Evolutionary conservation across 1,140 invertebrate species (phyloP).

Genomic region (Lasioglossum albipes): DNA sequence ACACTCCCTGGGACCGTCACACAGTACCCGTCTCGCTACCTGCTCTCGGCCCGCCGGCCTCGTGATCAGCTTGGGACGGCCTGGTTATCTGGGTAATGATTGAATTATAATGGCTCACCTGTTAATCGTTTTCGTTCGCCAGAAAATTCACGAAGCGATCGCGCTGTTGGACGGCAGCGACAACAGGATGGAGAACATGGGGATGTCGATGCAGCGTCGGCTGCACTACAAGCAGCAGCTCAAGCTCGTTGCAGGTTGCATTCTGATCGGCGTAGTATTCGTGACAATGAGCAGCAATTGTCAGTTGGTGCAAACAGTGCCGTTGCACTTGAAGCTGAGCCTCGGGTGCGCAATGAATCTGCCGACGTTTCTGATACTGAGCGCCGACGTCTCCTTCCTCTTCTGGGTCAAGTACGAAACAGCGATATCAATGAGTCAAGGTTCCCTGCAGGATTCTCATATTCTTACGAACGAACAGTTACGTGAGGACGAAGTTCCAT

Average conservation of each 20-base stretch:
- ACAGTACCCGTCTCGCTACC: no score
- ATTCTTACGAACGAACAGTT: conserved; percentile 18
- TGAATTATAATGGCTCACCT: no score
- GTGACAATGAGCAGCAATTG: not conserved
- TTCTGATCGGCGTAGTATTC: not conserved
- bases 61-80: no score
- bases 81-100: no score
- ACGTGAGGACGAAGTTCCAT: conserved; percentile 35
- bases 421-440: not conserved
- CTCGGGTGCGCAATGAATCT: not conserved
- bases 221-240: conserved; percentile 22
- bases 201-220: conserved; percentile 32
- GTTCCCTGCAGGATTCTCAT: no score
- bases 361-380: conserved; percentile 21
- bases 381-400: conserved; percentile 49
- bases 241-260: not conserved
- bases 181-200: conserved; percentile 44
- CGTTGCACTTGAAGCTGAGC: not conserved
- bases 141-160: conserved; percentile 24
- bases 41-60: no score
- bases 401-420: conserved; percentile 50
- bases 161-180: conserved; percentile 32
- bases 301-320: not conserved
- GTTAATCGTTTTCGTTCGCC: no score
- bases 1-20: no score